Percentiles rank a stretch among this genome's conserved stretches.
Conservation (phyloP, 2,797 vertebrate genomes). For the Falco concolor region DNA sequence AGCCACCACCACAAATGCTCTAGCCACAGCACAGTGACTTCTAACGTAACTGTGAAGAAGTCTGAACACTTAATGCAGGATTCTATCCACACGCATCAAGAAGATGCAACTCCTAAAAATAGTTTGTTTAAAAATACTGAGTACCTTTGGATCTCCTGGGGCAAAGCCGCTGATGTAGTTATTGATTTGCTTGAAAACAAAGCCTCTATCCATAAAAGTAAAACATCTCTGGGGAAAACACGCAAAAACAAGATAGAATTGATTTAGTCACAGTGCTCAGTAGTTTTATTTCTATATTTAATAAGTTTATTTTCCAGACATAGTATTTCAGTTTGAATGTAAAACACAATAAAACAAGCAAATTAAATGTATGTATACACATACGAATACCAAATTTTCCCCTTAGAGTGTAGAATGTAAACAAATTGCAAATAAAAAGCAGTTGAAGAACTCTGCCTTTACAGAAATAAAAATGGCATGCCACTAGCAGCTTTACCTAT, state of each 20-base stretch:
- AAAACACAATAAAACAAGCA: not conserved
- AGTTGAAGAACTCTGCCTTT: not conserved
- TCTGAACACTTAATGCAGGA: not conserved
- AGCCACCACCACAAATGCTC: too few species aligned
- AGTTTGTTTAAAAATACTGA: not conserved
- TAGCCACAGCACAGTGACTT: not conserved
- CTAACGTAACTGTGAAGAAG: not conserved
- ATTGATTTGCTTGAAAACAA: slow-evolving; percentile 97
- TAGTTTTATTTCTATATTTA: not conserved
- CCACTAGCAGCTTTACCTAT: not conserved
- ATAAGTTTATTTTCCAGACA: not conserved
- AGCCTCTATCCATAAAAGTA: slow-evolving; percentile 97
- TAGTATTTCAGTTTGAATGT: not conserved
- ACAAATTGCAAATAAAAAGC: not conserved
- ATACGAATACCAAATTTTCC: not conserved
- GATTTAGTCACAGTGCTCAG: not conserved
- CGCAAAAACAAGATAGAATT: not conserved
- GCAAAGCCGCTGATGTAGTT: slow-evolving; percentile 95
- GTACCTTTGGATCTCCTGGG: slow-evolving; percentile 94
- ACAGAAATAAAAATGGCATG: not conserved
- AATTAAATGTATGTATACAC: not conserved
- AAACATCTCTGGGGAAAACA: slow-evolving; percentile 85
- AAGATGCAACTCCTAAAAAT: not conserved
- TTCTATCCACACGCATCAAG: not conserved
- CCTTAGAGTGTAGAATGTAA: not conserved